Evolutionary conservation across 2,113 vertebrate species (phyloP).

Genomic region (Urocitellus parryii): DNA sequence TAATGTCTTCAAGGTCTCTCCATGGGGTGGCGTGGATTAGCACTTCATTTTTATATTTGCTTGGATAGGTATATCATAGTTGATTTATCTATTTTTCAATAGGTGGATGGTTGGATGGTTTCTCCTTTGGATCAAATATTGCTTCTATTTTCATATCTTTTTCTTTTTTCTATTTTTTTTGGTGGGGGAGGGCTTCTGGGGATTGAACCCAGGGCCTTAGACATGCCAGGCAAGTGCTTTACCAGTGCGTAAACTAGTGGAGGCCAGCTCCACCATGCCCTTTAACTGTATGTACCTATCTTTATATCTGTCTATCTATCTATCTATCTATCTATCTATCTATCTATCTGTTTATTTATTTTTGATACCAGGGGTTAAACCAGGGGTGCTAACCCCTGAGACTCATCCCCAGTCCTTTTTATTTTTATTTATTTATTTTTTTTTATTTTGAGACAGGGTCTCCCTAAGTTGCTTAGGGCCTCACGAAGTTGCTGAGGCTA

Average conservation of each 20-base stretch:
- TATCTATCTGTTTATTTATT: no score
- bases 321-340: no score
- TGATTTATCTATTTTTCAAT: background rate
- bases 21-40: background rate
- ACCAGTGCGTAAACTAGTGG: background rate
- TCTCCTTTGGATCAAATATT: background rate
- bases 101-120: background rate
- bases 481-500: no score
- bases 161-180: background rate
- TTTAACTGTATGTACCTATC: background rate
- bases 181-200: no score
- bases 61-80: no score
- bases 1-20: background rate
- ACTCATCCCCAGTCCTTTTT: no score
- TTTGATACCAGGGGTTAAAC: no score
- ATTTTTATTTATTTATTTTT: no score
- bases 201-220: background rate
- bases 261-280: no score
- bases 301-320: background rate
- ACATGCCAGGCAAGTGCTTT: background rate
- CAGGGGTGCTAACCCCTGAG: no score
- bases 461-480: no score
- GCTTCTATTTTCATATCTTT: background rate
- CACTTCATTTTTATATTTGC: background rate
- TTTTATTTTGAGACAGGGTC: no score